These are phyloP conservation scores for Archivesica marissinica DNA, from an alignment of 1,140 invertebrate genomes.

Conservation along the genomic window DNA sequence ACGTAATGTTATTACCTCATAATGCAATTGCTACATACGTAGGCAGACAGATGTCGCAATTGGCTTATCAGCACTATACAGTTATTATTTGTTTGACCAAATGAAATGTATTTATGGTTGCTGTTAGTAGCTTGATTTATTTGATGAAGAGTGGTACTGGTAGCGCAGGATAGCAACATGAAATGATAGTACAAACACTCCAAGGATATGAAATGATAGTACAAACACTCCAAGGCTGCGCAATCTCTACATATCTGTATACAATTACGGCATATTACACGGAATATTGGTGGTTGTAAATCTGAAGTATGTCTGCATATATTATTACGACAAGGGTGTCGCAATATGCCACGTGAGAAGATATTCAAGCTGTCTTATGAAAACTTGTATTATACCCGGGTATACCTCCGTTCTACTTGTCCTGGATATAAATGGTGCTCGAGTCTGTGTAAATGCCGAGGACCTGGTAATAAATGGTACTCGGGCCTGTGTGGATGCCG, in stretches of 20 bases:
- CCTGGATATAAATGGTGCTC: too few species aligned
- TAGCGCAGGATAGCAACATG: slow-evolving; percentile 29
- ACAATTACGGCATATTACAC: neutral
- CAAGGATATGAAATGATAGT: slow-evolving; percentile 10
- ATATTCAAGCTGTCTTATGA: too few species aligned
- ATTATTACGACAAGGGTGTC: too few species aligned
- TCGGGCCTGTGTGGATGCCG: too few species aligned
- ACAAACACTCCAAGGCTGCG: slow-evolving; percentile 6
- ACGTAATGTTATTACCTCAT: too few species aligned
- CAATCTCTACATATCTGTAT: slow-evolving; percentile 26
- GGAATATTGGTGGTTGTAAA: slow-evolving; percentile 11
- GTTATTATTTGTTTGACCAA: slow-evolving; percentile 34
- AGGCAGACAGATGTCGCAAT: neutral
- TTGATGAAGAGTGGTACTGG: neutral
- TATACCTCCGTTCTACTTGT: neutral
- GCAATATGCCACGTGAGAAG: too few species aligned
- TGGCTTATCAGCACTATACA: neutral
- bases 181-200: slow-evolving; percentile 35
- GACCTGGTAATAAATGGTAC: too few species aligned
- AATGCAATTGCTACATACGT: too few species aligned
- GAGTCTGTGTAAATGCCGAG: too few species aligned
- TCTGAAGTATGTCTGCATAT: too few species aligned
- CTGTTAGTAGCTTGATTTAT: slow-evolving; percentile 17
- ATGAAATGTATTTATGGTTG: slow-evolving; percentile 42
- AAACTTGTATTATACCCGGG: neutral